These are phyloP conservation scores for Pitangus sulphuratus DNA, from an alignment of 2,797 vertebrate genomes.

Conservation along the genomic window DNA sequence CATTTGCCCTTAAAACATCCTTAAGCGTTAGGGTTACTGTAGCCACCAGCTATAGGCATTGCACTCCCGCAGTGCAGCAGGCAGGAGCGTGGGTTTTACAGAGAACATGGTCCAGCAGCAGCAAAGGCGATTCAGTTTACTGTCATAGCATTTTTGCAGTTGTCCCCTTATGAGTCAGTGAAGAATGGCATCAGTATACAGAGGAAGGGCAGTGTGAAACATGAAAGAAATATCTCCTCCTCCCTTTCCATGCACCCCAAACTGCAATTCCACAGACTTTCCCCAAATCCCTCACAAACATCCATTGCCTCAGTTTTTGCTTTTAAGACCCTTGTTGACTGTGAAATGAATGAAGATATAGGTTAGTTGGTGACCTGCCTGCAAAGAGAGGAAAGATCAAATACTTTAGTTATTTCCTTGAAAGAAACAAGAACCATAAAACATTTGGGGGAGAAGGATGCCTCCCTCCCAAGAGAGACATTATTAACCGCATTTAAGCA, in stretches of 20 bases:
- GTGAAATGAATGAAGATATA: slow-evolving; percentile 68
- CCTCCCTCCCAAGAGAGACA: slow-evolving; percentile 40
- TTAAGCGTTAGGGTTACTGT: slow-evolving; percentile 43
- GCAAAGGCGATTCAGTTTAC: slow-evolving; percentile 64
- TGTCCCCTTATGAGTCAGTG: slow-evolving; percentile 13
- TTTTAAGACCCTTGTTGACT: slow-evolving; percentile 65
- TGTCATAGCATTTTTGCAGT: background rate
- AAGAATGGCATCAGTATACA: background rate
- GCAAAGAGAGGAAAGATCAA: slow-evolving; percentile 45
- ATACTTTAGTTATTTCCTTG: slow-evolving; percentile 28
- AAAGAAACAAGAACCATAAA: slow-evolving; percentile 33
- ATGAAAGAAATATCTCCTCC: background rate
- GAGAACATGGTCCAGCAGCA: slow-evolving; percentile 75
- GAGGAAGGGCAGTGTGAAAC: slow-evolving; percentile 24
- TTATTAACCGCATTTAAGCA: slow-evolving; percentile 21
- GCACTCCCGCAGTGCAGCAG: background rate
- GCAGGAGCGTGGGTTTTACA: slow-evolving; percentile 9
- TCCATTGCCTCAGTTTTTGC: slow-evolving; percentile 25
- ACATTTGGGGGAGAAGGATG: slow-evolving; percentile 2
- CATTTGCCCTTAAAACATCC: slow-evolving; percentile 65
- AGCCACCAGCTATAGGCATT: slow-evolving; percentile 48
- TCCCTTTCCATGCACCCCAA: background rate
- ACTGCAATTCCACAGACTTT: slow-evolving; percentile 57
- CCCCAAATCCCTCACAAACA: slow-evolving; percentile 49
- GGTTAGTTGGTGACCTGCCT: slow-evolving; percentile 45